Percentiles rank a stretch among this genome's conserved stretches.
phyloP scores from a whole-genome alignment of 30 jellyfish, hydroid and myxozoan genomes.

The Clytia hemisphaerica region DNA sequence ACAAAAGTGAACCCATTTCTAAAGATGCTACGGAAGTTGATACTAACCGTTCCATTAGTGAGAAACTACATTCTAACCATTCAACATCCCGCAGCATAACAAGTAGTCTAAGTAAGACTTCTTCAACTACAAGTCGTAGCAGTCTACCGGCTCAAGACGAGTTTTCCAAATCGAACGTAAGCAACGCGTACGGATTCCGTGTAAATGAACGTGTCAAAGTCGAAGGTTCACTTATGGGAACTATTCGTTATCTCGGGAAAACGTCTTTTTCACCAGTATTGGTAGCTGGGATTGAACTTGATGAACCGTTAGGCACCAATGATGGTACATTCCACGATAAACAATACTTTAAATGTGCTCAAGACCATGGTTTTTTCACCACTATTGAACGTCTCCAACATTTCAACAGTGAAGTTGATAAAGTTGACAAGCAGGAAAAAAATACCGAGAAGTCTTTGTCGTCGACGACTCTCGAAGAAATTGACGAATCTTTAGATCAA shows the following conservation, averaged over 20 bases:
- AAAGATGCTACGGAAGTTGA: too few relatives aligned
- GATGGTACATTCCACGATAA: slow-evolving; percentile 80
- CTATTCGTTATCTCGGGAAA: slow-evolving; percentile 73
- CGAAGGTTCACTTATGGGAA: slow-evolving; percentile 58
- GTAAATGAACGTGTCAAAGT: slow-evolving; percentile 67
- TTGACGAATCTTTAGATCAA: neutral
- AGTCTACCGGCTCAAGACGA: neutral
- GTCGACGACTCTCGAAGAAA: neutral
- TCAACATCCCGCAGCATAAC: neutral
- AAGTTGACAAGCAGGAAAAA: neutral
- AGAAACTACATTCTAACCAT: neutral
- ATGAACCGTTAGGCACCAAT: slow-evolving; percentile 65
- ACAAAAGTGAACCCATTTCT: too few relatives aligned
- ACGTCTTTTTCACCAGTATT: slow-evolving; percentile 70
- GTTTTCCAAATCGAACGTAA: slow-evolving; percentile 15
- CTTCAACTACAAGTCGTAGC: neutral
- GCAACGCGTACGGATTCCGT: slow-evolving; percentile 31
- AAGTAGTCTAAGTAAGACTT: neutral
- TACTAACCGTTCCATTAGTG: too few relatives aligned
- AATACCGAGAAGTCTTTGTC: neutral
- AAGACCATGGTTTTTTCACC: slow-evolving; percentile 68
- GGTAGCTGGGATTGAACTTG: slow-evolving; percentile 89
- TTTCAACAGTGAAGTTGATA: neutral
- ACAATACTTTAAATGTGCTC: slow-evolving; percentile 61
- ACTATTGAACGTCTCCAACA: slow-evolving; percentile 32